These are phyloP conservation scores for Troglohyphantes excavatus DNA, from an alignment of 2,888 invertebrate genomes.

Conservation along the genomic window DNA sequence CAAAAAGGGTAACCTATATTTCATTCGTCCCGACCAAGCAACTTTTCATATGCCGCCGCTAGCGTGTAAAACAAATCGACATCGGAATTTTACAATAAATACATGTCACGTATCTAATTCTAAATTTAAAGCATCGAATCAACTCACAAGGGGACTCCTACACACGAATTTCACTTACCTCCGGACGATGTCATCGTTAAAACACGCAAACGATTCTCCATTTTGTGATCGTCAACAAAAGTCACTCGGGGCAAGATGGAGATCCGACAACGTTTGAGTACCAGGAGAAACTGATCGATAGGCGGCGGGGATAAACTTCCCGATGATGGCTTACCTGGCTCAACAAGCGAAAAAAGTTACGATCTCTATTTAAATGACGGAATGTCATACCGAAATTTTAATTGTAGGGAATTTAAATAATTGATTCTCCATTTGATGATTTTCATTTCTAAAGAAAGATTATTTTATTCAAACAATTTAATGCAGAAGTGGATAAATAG, in stretches of 20 bases:
- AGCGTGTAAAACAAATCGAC: slow-evolving; percentile 20
- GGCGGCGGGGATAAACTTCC: slow-evolving; percentile 61
- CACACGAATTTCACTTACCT: slow-evolving; percentile 52
- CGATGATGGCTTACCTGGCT: slow-evolving; percentile 44
- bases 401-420: too few species aligned
- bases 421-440: too few species aligned
- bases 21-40: slow-evolving; percentile 50
- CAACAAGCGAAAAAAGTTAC: slow-evolving; percentile 44
- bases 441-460: too few species aligned
- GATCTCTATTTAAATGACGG: slow-evolving; percentile 7
- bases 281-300: slow-evolving; percentile 68
- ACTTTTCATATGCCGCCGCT: slow-evolving; percentile 55
- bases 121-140: background rate
- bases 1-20: slow-evolving; percentile 68
- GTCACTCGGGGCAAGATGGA: slow-evolving; percentile 67
- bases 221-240: slow-evolving; percentile 76
- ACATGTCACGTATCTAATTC: background rate
- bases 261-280: slow-evolving; percentile 71
- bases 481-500: too few species aligned
- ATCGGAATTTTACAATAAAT: background rate
- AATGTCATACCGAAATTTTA: too few species aligned
- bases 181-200: slow-evolving; percentile 39
- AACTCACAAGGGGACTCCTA: background rate
- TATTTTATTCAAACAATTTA: too few species aligned
- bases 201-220: slow-evolving; percentile 59